Conservation (phyloP, 2,113 vertebrate species). For the Takifugu flavidus region DNA sequence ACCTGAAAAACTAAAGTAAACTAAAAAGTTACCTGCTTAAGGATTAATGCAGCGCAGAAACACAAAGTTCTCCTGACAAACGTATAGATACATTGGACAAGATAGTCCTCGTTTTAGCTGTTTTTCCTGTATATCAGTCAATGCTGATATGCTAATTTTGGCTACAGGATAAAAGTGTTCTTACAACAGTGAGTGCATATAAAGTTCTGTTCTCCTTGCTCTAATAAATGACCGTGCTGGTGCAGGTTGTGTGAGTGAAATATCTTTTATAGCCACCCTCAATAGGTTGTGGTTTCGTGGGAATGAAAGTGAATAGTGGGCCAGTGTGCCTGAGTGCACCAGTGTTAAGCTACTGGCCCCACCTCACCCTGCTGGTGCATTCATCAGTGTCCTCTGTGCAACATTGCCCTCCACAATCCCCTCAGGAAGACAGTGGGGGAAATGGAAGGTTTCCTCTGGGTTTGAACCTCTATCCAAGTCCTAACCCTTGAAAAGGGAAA, state of each 20-base stretch:
- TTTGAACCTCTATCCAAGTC: slow-evolving; percentile 70
- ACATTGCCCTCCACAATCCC: slow-evolving; percentile 49
- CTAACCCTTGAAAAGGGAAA: slow-evolving; percentile 58
- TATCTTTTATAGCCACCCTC: neutral
- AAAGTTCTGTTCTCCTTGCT: neutral
- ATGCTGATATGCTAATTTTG: no score
- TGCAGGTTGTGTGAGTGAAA: neutral
- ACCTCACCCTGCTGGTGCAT: slow-evolving; percentile 47
- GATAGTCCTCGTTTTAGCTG: neutral
- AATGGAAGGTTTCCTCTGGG: slow-evolving; percentile 61
- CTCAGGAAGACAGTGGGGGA: slow-evolving; percentile 30
- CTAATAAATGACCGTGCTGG: neutral
- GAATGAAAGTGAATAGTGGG: slow-evolving; percentile 10
- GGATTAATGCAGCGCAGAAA: no score
- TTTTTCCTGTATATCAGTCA: neutral
- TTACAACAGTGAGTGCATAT: no score
- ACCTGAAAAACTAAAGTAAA: neutral
- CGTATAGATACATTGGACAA: no score
- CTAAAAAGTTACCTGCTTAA: no score
- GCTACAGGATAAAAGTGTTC: no score
- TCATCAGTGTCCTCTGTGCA: slow-evolving; percentile 40
- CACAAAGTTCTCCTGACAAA: no score
- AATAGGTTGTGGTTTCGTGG: slow-evolving; percentile 4
- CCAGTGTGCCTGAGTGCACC: slow-evolving; percentile 3
- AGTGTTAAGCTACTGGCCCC: slow-evolving; percentile 30